These are phyloP conservation scores for Platycheirus rosarum DNA, from an alignment of 2,888 invertebrate genomes.

Conservation along the genomic window DNA sequence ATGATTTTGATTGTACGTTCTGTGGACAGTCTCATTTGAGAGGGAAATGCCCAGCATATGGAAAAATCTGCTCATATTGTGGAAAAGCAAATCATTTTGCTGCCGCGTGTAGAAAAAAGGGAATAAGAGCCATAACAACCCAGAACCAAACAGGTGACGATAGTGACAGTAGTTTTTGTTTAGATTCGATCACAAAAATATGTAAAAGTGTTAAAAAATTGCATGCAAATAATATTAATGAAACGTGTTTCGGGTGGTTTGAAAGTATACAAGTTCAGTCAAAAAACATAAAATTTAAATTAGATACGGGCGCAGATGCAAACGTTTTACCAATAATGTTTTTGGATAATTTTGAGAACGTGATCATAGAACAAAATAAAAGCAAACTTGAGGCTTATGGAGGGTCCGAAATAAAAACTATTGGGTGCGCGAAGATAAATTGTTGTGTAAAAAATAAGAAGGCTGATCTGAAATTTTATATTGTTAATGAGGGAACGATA, in stretches of 20 bases:
- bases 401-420: conserved; percentile 15
- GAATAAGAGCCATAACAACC: not conserved
- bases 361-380: conserved; percentile 3
- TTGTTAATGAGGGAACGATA: not conserved
- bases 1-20: not conserved
- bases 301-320: conserved; percentile 22
- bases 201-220: conserved; percentile 1
- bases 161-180: too few species aligned
- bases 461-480: not conserved
- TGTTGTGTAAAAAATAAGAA: conserved; percentile 1
- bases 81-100: conserved; percentile 5
- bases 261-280: conserved; percentile 36
- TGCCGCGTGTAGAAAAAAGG: not conserved
- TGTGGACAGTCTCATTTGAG: conserved; percentile 5
- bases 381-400: conserved; percentile 20
- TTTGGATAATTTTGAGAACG: not conserved
- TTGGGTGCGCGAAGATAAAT: conserved; percentile 15
- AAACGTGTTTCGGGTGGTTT: conserved; percentile 5
- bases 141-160: too few species aligned
- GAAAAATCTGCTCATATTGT: not conserved
- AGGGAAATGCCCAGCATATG: conserved; percentile 4
- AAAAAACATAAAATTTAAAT: conserved; percentile 23
- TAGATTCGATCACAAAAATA: not conserved
- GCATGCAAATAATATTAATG: conserved; percentile 3
- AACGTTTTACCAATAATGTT: conserved; percentile 13